Conservation (phyloP, 2,888 invertebrate species). For the Netelia virgata region DNA sequence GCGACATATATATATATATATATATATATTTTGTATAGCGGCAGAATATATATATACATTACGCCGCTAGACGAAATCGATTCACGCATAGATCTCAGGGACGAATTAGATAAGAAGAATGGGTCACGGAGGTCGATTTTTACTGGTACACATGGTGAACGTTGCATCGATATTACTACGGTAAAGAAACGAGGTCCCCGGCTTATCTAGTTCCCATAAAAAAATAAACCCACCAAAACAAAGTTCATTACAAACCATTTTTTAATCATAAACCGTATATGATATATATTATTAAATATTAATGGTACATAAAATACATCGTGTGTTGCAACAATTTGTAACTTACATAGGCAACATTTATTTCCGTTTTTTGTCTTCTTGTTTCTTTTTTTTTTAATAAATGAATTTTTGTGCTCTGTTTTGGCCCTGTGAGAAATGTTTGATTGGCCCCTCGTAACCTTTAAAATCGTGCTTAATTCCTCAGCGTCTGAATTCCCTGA, state of each 20-base stretch:
- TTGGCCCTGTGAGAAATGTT: conserved; percentile 31
- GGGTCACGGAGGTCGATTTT: conserved; percentile 40
- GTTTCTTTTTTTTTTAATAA: background rate
- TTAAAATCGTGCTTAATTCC: conserved; percentile 10
- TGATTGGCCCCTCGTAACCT: conserved; percentile 56
- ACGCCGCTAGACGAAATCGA: conserved; percentile 26
- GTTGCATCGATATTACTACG: background rate
- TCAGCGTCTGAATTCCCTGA: conserved; percentile 22
- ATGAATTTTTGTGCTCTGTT: conserved; percentile 11
- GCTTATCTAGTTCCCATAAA: no score
- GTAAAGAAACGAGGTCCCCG: background rate
- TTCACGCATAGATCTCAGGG: conserved; percentile 24
- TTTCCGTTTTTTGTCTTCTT: background rate
- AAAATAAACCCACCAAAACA: no score
- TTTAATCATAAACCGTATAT: conserved; percentile 3
- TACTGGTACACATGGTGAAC: background rate
- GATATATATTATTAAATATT: conserved; percentile 65
- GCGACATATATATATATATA: no score
- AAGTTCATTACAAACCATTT: background rate
- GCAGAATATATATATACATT: background rate
- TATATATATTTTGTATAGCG: no score
- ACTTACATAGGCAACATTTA: conserved; percentile 36
- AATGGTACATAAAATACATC: conserved; percentile 62
- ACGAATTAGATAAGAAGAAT: conserved; percentile 51
- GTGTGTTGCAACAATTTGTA: conserved; percentile 51